Base-by-base conservation (phyloP, 2,888 invertebrate species). In the Tenthredo distinguenda region DNA sequence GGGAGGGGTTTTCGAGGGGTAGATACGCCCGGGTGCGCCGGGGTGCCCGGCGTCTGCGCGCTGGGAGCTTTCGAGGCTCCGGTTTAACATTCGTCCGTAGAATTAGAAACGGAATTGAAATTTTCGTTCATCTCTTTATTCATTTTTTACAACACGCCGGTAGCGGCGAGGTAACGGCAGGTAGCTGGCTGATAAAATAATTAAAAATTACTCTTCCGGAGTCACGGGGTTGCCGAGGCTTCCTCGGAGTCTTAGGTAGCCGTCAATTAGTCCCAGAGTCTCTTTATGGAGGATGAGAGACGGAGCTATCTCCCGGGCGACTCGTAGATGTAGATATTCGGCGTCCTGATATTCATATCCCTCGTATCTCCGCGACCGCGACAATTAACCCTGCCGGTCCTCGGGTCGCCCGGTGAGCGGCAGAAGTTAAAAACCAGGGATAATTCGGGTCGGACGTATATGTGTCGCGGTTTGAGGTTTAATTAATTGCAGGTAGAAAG, bases 21-120 rank as follows among this genome's bases (percentile, higher is more conserved):
- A 81, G 81, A 26, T 81, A 62, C 81, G 62, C 81, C 83, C 83
- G 83, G 83, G 83, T 83, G 62, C 43, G 77, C 50, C 50, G 50
- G 81, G 82, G 47, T 43, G 68, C 15, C 15, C 0, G 1, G 68
- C 83, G 83, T 21, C 83, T 83, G 83, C 83, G 83, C 83, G 58
- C 34, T 34, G 18, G n/a, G 3, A 68, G 4, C 68, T 18, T 34
- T 34, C 34, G 18, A 15, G 34, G n/a, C 34, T 34, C 68, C 15
- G 18, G 18, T 68, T 6, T 10, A 31, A 68, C 10, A 55, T 55
- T 55, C n/a, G 55, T 55, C 55, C n/a, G 55, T 55, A n/a, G 55
- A 55, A n/a, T 55, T 55, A 7, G n/a, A 62, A 26, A 26, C 18
- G 6, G 2, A 18, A 55, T 55, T 55, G n/a, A n/a, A 55, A 55